Base-by-base conservation (phyloP, 2,113 vertebrate species). In the Lepidiolamprologus cunningtoni region DNA sequence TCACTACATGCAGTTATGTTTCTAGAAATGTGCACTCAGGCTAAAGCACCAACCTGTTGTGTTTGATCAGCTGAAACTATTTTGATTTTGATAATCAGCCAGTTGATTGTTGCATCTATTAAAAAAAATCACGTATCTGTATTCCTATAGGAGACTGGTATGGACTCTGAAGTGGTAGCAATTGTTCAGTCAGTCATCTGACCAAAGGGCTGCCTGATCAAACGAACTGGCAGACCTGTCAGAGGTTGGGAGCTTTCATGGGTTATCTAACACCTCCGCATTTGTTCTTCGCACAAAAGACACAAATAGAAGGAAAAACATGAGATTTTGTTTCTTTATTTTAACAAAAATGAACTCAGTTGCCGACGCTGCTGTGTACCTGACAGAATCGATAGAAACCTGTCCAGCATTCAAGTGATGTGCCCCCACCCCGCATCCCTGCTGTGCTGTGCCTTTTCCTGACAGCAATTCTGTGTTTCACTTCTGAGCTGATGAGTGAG, bases 401-500 rank as follows among this genome's bases (percentile, higher is more conserved):
- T 80, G 78, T 42, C 31, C 28, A 57, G 53, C 40, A 71, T 80
- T 82, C 66, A 80, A 26, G 40, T 57, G 16, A 68, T 50, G 54
- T 61, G 28, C 57, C 73, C 71, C 9, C 42, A 40, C 50, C 58
- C 71, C 1, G 7, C 8, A 14, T 40, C 35, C 61, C 10, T 14
- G 28, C 82, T 82, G 84, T 76, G 79, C 58, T 28, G 68, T 23
- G 78, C 82, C 61, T 71, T 73, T 82, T 81, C 84, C 31, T 81
- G 78, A 92, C 83, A 89, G 68, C 52, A 50, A 17, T 54, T 52
- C 53, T 40, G 23, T 87, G 40, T 94, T 91, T 89, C 28, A 80
- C 63, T 55, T 78, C 21, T 9, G 55, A 83, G 81, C 37, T 84
- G 89, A 92, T 80, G 82, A 89, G 80, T 40, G 40, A 83, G 79